A percentile compares a stretch with the other conserved stretches of the same genome.
phyloP scores from a whole-genome alignment of 1,140 invertebrate genomes.

The Megathymus violae region DNA sequence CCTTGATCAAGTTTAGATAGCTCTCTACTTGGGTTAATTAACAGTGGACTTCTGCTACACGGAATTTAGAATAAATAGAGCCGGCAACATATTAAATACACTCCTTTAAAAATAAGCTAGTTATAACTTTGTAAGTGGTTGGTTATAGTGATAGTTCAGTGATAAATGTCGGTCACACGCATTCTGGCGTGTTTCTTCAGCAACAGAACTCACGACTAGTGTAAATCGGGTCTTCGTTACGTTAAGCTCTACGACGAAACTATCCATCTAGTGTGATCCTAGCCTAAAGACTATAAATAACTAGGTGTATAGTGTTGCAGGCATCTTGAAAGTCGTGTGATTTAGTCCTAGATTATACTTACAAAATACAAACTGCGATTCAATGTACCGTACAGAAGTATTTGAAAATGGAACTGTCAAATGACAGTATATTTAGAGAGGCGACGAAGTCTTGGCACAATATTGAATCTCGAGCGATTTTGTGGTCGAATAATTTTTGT shows the following conservation, averaged over 20 bases:
- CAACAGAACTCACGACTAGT: no score
- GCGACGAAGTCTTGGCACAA: constrained; percentile 30
- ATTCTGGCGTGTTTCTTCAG: no score
- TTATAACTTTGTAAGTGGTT: no score
- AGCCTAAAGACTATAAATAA: no score
- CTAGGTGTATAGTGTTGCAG: no score
- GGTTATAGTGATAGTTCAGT: no score
- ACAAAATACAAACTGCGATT: not conserved
- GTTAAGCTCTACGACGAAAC: no score
- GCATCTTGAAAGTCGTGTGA: no score
- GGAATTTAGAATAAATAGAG: not conserved
- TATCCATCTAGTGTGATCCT: no score
- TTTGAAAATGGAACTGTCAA: constrained; percentile 20
- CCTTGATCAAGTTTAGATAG: constrained; percentile 6
- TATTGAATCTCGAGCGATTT: constrained; percentile 32
- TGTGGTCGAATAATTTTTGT: constrained; percentile 31
- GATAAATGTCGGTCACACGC: no score
- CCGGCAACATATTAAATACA: not conserved
- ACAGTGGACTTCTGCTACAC: not conserved
- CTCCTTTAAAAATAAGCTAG: not conserved
- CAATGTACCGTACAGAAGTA: not conserved
- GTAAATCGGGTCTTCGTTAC: no score
- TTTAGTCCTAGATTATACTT: not conserved
- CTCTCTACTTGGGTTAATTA: constrained; percentile 6
- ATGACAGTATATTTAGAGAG: constrained; percentile 14